Evolutionary conservation across 1,140 invertebrate genomes (phyloP).

Genomic region (Zaprionus capensis): DNA sequence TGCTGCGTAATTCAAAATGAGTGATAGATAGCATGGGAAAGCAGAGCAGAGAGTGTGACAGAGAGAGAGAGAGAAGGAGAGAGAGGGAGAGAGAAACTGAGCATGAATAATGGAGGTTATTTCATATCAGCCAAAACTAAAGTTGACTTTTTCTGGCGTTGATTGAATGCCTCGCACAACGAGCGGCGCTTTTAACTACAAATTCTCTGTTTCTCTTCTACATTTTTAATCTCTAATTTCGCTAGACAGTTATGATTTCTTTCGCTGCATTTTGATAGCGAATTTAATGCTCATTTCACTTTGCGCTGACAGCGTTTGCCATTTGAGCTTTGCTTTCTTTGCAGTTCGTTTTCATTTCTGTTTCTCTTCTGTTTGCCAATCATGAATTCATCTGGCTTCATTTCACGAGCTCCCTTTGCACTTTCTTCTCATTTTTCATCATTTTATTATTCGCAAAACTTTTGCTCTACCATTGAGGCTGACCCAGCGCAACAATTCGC

Average conservation of each 20-base stretch:
- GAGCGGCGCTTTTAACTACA: neutral
- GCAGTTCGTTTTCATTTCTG: neutral
- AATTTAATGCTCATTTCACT: neutral
- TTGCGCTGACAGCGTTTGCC: conserved; percentile 8
- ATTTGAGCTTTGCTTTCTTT: conserved; percentile 21
- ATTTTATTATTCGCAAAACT: conserved; percentile 44
- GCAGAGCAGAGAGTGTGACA: neutral
- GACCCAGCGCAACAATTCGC: conserved; percentile 23
- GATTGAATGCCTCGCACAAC: conserved; percentile 39
- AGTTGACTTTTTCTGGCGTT: conserved; percentile 51
- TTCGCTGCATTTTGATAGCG: neutral
- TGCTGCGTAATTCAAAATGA: conserved; percentile 44
- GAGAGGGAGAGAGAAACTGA: neutral
- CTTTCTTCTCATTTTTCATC: conserved; percentile 32
- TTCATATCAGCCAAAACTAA: conserved; percentile 53
- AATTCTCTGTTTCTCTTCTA: neutral
- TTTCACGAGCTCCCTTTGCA: conserved; percentile 23
- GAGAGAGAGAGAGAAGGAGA: neutral
- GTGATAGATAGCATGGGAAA: conserved; percentile 39
- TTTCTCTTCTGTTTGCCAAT: neutral
- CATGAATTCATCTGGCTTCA: conserved; percentile 21
- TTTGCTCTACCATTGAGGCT: conserved; percentile 53
- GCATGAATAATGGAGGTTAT: conserved; percentile 51
- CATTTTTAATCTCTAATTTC: conserved; percentile 8
- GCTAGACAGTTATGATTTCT: neutral